A percentile compares a stretch with the other conserved stretches of the same genome.
Evolutionary conservation across 2,888 invertebrate species (phyloP).

Genomic region (Pammene aurita): DNA sequence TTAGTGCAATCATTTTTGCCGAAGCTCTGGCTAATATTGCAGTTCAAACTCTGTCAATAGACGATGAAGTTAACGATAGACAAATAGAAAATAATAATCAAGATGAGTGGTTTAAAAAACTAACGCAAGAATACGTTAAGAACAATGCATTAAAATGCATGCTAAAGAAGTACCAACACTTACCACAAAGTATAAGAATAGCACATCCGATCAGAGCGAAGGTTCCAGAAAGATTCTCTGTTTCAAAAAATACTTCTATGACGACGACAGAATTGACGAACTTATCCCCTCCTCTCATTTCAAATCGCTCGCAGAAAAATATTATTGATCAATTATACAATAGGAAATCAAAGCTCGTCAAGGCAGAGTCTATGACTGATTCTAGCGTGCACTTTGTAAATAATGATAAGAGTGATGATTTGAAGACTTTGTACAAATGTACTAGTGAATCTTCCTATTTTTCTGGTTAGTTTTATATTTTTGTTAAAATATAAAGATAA

Average conservation of each 20-base stretch:
- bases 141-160: conserved; percentile 53
- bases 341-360: conserved; percentile 48
- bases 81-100: background rate
- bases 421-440: conserved; percentile 68
- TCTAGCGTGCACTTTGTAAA: conserved; percentile 42
- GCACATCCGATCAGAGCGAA: conserved; percentile 19
- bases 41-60: conserved; percentile 34
- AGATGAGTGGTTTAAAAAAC: conserved; percentile 50
- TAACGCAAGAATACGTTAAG: conserved; percentile 53
- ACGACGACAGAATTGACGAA: background rate
- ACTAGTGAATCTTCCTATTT: conserved; percentile 61
- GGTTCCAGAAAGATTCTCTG: background rate
- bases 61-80: background rate
- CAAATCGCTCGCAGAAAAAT: conserved; percentile 58
- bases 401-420: conserved; percentile 56
- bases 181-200: conserved; percentile 7
- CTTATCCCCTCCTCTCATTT: conserved; percentile 52
- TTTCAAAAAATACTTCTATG: background rate
- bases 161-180: conserved; percentile 41
- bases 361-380: conserved; percentile 54
- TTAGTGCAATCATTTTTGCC: conserved; percentile 39
- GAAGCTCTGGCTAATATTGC: conserved; percentile 18
- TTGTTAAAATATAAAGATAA: background rate
- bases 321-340: conserved; percentile 58
- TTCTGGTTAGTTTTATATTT: conserved; percentile 57